Base-by-base conservation (phyloP, 2,797 vertebrate genomes). In the Spinus pinus region DNA sequence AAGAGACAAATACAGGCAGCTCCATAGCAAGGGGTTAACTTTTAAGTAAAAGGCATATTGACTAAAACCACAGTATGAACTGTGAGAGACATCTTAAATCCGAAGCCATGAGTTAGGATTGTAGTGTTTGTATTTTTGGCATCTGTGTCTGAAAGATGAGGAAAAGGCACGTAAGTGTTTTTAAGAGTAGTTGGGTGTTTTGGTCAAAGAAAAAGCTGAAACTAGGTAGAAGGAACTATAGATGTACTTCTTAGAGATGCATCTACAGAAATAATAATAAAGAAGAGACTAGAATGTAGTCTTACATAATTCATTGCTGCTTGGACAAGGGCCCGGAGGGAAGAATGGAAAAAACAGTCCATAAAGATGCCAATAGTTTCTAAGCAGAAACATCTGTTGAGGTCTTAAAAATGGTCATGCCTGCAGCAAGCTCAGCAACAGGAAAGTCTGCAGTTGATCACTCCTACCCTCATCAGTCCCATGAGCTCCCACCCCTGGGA, bases 301-400 rank as follows among this genome's bases (percentile, higher is more conserved):
- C 96, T 97, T 97, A 97, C 95, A 97, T 97, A 97, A 81, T 97
- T 98, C 97, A 98, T 97, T 97, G 97, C 97, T 97, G 94, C 97
- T 97, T 98, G 97, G 97, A 98, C 93, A 96, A 14, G 62, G 94
- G 94, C 97, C 13, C 85, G 96, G 97, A 97, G 93, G 96, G 94
- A 96, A 98, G 97, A 97, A 98, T 98, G 98, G 98, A 98, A 98
- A 98, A 98, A 98, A 98, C 98, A 98, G 97, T 96, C 97, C 97
- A 96, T 98, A 98, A 98, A 98, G 97, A 98, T 97, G 98, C 98
- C 98, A 98, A 94, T 97, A 95, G 95, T 97, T 97, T 97, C 96
- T 98, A 98, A 98, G 97, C 97, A 98, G 97, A 98, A 98, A 98
- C 98, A 98, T 97, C 98, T 98, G 98, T 94, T 96, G 95, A 97